phyloP scores from a whole-genome alignment of 1,140 invertebrate genomes.

The Drosophila arawakana region DNA sequence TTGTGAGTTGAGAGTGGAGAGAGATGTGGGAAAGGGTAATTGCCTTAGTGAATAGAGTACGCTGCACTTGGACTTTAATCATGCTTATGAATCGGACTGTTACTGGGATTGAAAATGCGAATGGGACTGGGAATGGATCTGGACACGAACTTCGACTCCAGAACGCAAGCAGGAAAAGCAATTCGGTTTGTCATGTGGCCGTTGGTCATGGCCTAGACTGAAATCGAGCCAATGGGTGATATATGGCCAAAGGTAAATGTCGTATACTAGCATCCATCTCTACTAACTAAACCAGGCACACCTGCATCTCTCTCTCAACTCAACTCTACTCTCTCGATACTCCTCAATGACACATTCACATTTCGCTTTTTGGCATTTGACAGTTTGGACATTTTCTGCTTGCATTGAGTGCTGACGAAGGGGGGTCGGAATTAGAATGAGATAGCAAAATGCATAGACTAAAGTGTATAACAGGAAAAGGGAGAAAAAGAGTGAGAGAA shows the following conservation, averaged over 20 bases:
- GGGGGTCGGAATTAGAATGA: slow-evolving; percentile 13
- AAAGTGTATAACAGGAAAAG: background rate
- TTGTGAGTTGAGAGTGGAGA: background rate
- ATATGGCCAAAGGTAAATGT: slow-evolving; percentile 51
- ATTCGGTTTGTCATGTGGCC: slow-evolving; percentile 70
- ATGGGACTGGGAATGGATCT: background rate
- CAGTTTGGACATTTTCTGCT: slow-evolving; percentile 77
- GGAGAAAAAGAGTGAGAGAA: background rate
- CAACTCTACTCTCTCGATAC: background rate
- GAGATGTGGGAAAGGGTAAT: slow-evolving; percentile 27
- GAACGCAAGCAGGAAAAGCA: slow-evolving; percentile 15
- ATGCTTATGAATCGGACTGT: slow-evolving; percentile 44
- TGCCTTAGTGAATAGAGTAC: slow-evolving; percentile 23
- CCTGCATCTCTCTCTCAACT: background rate
- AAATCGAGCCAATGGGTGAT: slow-evolving; percentile 48
- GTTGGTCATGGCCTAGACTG: slow-evolving; percentile 21
- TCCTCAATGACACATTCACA: slow-evolving; percentile 60
- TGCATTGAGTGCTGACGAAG: slow-evolving; percentile 53
- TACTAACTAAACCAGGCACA: background rate
- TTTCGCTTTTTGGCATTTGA: slow-evolving; percentile 81
- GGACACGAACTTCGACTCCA: background rate
- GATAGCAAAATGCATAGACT: background rate
- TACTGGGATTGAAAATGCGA: background rate
- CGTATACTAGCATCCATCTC: slow-evolving; percentile 23
- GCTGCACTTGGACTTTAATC: slow-evolving; percentile 58